Percentiles rank a stretch among this genome's conserved stretches.
These are phyloP conservation scores for Sesamia nonagrioides DNA, from an alignment of 1,140 invertebrate species.

Conservation along the genomic window DNA sequence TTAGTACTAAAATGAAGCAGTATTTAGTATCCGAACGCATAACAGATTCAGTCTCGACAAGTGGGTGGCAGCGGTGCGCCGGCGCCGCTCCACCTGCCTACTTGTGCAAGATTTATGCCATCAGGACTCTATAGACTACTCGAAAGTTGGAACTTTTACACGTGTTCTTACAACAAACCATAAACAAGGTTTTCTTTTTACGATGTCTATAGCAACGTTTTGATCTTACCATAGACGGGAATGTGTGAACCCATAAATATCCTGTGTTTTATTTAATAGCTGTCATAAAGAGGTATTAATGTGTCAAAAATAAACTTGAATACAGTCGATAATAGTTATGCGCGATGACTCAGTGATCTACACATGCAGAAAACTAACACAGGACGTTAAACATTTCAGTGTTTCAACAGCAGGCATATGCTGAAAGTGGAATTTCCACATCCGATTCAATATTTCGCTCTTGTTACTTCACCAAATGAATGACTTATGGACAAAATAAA, in stretches of 20 bases:
- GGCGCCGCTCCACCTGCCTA: conserved; percentile 64
- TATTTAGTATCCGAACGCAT: conserved; percentile 51
- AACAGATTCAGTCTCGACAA: conserved; percentile 56
- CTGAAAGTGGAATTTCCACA: conserved; percentile 5
- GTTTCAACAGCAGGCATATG: conserved; percentile 1
- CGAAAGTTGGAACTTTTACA: conserved; percentile 52
- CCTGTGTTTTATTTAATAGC: conserved; percentile 36
- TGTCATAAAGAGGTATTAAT: conserved; percentile 31
- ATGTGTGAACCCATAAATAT: conserved; percentile 41
- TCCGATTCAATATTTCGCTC: conserved; percentile 1
- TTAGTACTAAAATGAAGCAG: conserved; percentile 40
- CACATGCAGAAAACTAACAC: conserved; percentile 19
- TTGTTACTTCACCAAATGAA: neutral
- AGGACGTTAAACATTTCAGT: conserved; percentile 20
- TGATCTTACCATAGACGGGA: conserved; percentile 29
- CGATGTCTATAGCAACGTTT: conserved; percentile 20
- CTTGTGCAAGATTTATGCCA: conserved; percentile 61
- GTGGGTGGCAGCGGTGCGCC: conserved; percentile 59
- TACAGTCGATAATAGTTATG: neutral
- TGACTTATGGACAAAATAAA: neutral
- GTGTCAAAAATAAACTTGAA: conserved; percentile 34
- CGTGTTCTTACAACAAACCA: conserved; percentile 47
- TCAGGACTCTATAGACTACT: conserved; percentile 51
- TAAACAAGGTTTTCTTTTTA: conserved; percentile 42
- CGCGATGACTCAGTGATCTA: conserved; percentile 20